A percentile compares a stretch with the other conserved stretches of the same genome.
These are phyloP conservation scores for Sacculina carcini DNA, from an alignment of 2,888 invertebrate species.

Conservation along the genomic window DNA sequence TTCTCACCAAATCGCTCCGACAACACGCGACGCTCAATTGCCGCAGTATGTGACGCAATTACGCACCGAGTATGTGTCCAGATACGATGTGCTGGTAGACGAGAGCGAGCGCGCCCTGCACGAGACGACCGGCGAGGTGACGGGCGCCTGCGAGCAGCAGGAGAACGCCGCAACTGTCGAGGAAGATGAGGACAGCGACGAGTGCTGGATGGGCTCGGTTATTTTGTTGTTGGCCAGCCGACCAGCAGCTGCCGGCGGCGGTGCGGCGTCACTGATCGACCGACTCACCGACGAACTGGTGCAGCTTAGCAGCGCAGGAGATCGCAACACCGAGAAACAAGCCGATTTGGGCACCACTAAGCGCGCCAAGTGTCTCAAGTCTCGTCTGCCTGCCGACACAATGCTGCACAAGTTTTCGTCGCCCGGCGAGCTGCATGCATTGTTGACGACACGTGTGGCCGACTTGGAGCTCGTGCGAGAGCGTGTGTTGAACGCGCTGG, in stretches of 20 bases:
- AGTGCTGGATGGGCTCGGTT: too few species aligned
- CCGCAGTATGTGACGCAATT: constrained; percentile 23
- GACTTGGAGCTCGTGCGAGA: constrained; percentile 19
- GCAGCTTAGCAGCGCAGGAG: neutral
- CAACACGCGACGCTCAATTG: constrained; percentile 26
- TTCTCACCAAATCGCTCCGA: constrained; percentile 25
- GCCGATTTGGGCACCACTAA: neutral
- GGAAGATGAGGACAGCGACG: too few species aligned
- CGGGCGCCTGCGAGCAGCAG: neutral
- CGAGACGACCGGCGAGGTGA: neutral
- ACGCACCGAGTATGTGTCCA: constrained; percentile 9
- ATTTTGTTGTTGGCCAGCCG: too few species aligned
- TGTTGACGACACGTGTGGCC: constrained; percentile 19
- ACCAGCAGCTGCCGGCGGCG: neutral
- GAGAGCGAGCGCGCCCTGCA: too few species aligned
- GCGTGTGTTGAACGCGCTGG: constrained; percentile 18
- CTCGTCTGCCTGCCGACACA: neutral
- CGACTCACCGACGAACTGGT: neutral
- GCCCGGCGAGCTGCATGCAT: constrained; percentile 17
- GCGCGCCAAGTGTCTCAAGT: neutral
- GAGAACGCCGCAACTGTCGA: neutral
- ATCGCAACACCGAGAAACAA: neutral
- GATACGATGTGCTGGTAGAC: constrained; percentile 5
- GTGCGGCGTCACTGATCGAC: neutral
- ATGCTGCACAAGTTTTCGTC: neutral